phyloP scores from a whole-genome alignment of 2,113 vertebrate genomes.

The Ictalurus punctatus region DNA sequence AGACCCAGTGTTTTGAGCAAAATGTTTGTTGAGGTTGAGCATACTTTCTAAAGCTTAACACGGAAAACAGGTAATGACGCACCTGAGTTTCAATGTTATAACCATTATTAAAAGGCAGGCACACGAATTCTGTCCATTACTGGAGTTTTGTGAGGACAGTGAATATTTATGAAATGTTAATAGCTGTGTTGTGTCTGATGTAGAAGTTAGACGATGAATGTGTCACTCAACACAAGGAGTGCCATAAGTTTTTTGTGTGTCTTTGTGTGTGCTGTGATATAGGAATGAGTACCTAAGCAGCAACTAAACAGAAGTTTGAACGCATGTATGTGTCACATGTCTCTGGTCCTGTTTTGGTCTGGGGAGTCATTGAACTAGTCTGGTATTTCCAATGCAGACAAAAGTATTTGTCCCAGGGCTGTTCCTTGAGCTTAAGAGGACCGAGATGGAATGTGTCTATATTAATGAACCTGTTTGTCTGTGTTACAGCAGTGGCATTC shows the following conservation, averaged over 20 bases:
- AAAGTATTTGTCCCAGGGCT: slow-evolving; percentile 59
- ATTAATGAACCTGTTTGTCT: slow-evolving; percentile 49
- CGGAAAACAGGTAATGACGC: background rate
- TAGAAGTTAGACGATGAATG: slow-evolving; percentile 48
- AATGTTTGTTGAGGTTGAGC: background rate
- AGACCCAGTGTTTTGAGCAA: background rate
- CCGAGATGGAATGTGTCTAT: slow-evolving; percentile 19
- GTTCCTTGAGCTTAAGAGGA: slow-evolving; percentile 22
- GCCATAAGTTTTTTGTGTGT: slow-evolving; percentile 65
- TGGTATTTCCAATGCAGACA: slow-evolving; percentile 62
- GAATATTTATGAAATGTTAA: slow-evolving; percentile 55
- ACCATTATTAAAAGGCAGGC: slow-evolving; percentile 47
- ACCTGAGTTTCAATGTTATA: background rate
- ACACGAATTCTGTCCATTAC: slow-evolving; percentile 44
- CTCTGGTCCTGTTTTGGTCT: slow-evolving; percentile 51
- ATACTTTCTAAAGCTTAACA: background rate
- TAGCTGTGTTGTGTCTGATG: slow-evolving; percentile 70
- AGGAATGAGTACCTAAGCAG: slow-evolving; percentile 31
- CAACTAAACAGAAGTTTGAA: slow-evolving; percentile 39
- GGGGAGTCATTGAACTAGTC: slow-evolving; percentile 61
- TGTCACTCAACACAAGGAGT: slow-evolving; percentile 59
- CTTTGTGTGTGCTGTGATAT: slow-evolving; percentile 53
- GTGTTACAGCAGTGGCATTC: slow-evolving; percentile 84
- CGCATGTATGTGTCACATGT: slow-evolving; percentile 46
- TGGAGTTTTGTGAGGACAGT: slow-evolving; percentile 47